Conservation (phyloP, 2,888 invertebrate species). For the Ptycholaimellus sp. region DNA sequence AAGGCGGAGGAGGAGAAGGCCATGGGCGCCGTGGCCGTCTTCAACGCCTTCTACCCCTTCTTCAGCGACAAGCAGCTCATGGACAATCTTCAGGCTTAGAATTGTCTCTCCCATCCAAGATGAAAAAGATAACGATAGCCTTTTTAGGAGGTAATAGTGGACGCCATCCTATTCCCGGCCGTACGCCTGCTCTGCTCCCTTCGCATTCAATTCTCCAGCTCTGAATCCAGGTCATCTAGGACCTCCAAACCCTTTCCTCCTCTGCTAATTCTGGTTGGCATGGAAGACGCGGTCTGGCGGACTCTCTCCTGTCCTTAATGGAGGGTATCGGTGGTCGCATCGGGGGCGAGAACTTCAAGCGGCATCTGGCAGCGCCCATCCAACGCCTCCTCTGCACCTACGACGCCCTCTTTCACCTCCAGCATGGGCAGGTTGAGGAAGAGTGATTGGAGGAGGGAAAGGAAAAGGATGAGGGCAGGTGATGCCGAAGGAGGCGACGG, state of each 20-base stretch:
- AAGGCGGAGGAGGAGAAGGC: too few relatives aligned
- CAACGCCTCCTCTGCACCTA: constrained; percentile 16
- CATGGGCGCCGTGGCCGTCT: constrained; percentile 52
- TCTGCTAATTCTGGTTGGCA: constrained; percentile 8
- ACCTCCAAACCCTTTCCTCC: constrained; percentile 9
- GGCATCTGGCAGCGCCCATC: constrained; percentile 14
- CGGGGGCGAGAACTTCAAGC: constrained; percentile 31
- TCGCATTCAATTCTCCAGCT: constrained; percentile 51
- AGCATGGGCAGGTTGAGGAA: too few relatives aligned
- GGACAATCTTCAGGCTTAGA: constrained; percentile 48
- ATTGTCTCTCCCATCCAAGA: not conserved
- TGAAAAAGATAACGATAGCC: not conserved
- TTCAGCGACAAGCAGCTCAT: constrained; percentile 58
- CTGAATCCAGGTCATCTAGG: constrained; percentile 22
- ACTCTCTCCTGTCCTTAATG: constrained; percentile 2
- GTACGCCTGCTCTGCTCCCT: constrained; percentile 54
- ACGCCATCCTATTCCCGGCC: constrained; percentile 55
- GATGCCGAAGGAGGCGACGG: not conserved
- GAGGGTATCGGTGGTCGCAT: constrained; percentile 34
- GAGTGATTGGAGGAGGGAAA: too few relatives aligned
- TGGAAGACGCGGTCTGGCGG: constrained; percentile 7
- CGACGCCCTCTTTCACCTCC: constrained; percentile 9
- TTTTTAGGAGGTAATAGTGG: constrained; percentile 57
- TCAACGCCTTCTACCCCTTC: constrained; percentile 54
- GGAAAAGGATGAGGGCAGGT: too few relatives aligned